Conservation (phyloP, 2,888 invertebrate genomes). For the Galerucella nymphaeae region DNA sequence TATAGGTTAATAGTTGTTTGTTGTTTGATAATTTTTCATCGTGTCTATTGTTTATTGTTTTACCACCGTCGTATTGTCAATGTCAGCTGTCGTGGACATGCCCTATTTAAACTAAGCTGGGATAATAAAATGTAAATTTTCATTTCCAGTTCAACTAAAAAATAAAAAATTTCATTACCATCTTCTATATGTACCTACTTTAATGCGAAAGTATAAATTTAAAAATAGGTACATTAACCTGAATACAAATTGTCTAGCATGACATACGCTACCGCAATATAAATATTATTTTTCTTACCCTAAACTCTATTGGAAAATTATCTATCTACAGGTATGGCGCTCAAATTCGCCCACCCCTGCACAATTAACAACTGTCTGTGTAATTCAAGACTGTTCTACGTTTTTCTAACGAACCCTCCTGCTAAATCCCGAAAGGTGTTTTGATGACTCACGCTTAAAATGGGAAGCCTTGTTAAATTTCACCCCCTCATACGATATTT, state of each 20-base stretch:
- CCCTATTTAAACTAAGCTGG: too few species aligned
- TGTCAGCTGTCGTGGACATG: too few species aligned
- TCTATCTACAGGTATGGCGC: slow-evolving; percentile 18
- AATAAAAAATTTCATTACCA: too few species aligned
- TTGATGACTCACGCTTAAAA: slow-evolving; percentile 23
- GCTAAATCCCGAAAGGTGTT: slow-evolving; percentile 17
- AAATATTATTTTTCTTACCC: neutral
- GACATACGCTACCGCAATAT: neutral
- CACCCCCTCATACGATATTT: slow-evolving; percentile 21
- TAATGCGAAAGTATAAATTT: too few species aligned
- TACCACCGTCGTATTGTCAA: too few species aligned
- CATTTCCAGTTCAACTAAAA: too few species aligned
- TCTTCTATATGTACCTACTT: too few species aligned
- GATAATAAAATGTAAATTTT: too few species aligned
- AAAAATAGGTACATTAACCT: neutral
- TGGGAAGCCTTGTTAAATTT: slow-evolving; percentile 25
- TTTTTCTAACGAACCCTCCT: slow-evolving; percentile 1
- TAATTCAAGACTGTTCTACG: slow-evolving; percentile 23
- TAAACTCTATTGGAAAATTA: neutral
- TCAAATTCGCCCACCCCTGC: slow-evolving; percentile 1
- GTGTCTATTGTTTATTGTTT: too few species aligned
- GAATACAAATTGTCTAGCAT: neutral
- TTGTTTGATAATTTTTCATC: too few species aligned
- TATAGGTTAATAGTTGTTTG: too few species aligned
- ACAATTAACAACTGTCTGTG: slow-evolving; percentile 13